Evolutionary conservation across 2,888 invertebrate genomes (phyloP).

Genomic region (Dryadula phaetusa): DNA sequence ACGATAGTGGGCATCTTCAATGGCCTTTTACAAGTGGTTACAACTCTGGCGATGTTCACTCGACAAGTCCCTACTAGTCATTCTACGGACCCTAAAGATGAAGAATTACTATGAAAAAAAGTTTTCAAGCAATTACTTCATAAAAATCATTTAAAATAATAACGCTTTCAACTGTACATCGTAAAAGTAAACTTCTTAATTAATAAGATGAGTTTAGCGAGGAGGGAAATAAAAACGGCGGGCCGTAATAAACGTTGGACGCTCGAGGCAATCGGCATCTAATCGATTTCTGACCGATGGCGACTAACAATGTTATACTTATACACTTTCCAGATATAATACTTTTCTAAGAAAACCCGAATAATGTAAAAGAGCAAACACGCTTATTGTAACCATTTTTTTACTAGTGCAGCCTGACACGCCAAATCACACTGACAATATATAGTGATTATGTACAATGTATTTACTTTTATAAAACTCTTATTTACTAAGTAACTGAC

Average conservation of each 20-base stretch:
- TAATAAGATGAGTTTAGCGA: constrained; percentile 4
- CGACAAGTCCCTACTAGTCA: neutral
- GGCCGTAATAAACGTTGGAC: neutral
- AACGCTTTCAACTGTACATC: neutral
- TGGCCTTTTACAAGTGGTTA: constrained; percentile 6
- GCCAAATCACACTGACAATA: no score
- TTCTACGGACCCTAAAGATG: no score
- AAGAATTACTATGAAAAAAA: no score
- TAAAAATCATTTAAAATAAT: neutral
- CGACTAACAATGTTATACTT: neutral
- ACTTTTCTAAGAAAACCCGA: neutral
- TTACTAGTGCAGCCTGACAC: no score
- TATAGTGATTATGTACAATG: no score
- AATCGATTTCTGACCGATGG: neutral
- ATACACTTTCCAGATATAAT: neutral
- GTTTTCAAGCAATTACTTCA: no score
- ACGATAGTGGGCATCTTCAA: no score
- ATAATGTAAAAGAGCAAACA: neutral
- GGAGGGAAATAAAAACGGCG: constrained; percentile 3
- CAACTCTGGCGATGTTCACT: constrained; percentile 1
- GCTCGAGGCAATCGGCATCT: constrained; percentile 6
- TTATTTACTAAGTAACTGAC: no score
- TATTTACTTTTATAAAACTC: no score
- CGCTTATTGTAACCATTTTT: no score
- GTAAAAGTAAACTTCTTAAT: constrained; percentile 10